Percentiles rank a stretch among this genome's conserved stretches.
Conservation (phyloP, 2,113 vertebrate genomes). For the Cyanistes caeruleus region DNA sequence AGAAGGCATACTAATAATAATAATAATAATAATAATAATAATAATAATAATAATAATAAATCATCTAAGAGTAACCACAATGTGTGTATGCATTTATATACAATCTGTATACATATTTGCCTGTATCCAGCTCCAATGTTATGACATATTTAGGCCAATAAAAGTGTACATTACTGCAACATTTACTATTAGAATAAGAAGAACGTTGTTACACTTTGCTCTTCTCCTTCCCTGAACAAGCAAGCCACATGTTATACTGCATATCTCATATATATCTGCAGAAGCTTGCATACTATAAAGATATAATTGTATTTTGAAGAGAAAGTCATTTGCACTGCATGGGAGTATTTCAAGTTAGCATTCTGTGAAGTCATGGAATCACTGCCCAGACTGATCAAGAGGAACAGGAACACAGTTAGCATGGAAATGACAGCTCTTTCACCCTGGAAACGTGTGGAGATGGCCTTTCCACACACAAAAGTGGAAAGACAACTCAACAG, state of each 20-base stretch:
- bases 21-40: background rate
- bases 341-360: conserved; percentile 33
- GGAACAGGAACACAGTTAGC: conserved; percentile 44
- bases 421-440: conserved; percentile 17
- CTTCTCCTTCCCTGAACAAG: conserved; percentile 64
- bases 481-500: conserved; percentile 19
- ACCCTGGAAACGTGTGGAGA: background rate
- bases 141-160: conserved; percentile 41
- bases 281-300: conserved; percentile 56
- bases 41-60: background rate
- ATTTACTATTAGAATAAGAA: background rate
- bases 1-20: conserved; percentile 26
- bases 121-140: conserved; percentile 37
- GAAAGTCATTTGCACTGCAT: conserved; percentile 7
- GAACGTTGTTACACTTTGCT: conserved; percentile 10
- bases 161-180: conserved; percentile 31
- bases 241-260: conserved; percentile 13
- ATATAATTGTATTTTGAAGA: conserved; percentile 43
- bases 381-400: conserved; percentile 13
- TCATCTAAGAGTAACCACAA: conserved; percentile 33
- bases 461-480: conserved; percentile 23
- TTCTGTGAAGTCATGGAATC: conserved; percentile 17
- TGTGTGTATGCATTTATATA: conserved; percentile 33
- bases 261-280: conserved; percentile 27
- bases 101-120: conserved; percentile 6